A percentile compares a stretch with the other conserved stretches of the same genome.
These are phyloP conservation scores for Drosophila cardini DNA, from an alignment of 1,140 invertebrate genomes.

Conservation along the genomic window DNA sequence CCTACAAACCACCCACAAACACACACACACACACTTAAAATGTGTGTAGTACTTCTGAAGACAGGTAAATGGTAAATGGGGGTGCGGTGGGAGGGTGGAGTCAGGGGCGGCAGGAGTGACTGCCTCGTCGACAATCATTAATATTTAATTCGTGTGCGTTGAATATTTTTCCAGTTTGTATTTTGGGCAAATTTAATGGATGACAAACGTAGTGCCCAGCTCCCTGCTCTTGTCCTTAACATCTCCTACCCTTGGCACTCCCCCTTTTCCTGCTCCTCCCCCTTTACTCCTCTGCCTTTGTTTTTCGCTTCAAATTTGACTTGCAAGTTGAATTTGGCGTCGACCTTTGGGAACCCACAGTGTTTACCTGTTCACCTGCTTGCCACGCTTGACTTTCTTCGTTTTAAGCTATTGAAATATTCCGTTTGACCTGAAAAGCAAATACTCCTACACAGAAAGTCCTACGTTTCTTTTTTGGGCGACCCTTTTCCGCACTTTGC, in stretches of 20 bases:
- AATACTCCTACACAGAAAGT: slow-evolving; percentile 21
- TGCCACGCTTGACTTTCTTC: slow-evolving; percentile 35
- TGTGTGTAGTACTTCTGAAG: neutral
- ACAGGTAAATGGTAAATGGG: neutral
- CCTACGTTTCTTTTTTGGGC: too few relatives aligned
- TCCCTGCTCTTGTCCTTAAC: too few relatives aligned
- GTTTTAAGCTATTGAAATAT: slow-evolving; percentile 71
- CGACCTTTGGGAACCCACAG: slow-evolving; percentile 56
- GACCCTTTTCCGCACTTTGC: too few relatives aligned
- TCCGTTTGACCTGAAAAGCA: slow-evolving; percentile 70
- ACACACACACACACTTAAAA: slow-evolving; percentile 22
- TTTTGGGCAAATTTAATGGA: slow-evolving; percentile 81
- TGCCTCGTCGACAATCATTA: slow-evolving; percentile 66
- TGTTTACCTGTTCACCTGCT: slow-evolving; percentile 63
- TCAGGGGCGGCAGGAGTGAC: neutral
- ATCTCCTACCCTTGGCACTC: neutral
- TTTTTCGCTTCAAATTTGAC: slow-evolving; percentile 56
- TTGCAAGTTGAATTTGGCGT: slow-evolving; percentile 36
- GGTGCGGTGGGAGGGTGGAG: neutral
- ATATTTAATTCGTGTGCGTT: slow-evolving; percentile 78
- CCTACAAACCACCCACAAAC: slow-evolving; percentile 28
- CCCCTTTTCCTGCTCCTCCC: neutral
- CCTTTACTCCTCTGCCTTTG: slow-evolving; percentile 35
- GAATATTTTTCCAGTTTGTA: slow-evolving; percentile 64
- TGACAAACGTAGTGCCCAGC: slow-evolving; percentile 10